Base-by-base conservation (phyloP, 2,113 vertebrate species). In the Pandion haliaetus region DNA sequence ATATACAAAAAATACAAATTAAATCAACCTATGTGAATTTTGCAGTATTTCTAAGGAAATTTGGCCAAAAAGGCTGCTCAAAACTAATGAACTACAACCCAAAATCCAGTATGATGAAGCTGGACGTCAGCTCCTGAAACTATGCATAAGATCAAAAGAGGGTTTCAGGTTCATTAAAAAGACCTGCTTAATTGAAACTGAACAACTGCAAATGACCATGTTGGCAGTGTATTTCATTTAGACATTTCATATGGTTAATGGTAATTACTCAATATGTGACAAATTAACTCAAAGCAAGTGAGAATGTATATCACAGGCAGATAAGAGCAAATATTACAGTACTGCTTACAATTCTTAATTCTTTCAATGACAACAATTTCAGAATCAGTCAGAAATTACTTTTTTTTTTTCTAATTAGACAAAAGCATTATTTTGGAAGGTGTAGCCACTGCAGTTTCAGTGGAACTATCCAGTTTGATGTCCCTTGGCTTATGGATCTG, bases 231-330 rank as follows among this genome's bases (percentile, higher is more conserved):
- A 14, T 14, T 83, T 57, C 76, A 55, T 45, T 57, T 71, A 49
- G 31, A 59, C 29, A 62, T 57, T 88, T 92, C 54, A 55, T 44
- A 69, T 52, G 34, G 44, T 38, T 76, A 72, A 67, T 8, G 49
- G 80, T 80, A 94, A 93, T 97, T 90, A 83, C 0, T 1, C 78
- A 92, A 92, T 65, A 67, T 44, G 72, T 77, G 86, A 93, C 80
- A 96, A 93, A 95, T 94, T 72, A 83, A 72, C 86, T 88, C 19
- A 61, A 73, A 91, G 67, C 58, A 71, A 88, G 36, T 77, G 55
- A 83, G 82, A 80, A 83, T 28, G 3, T 28, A 20, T 32, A 29
- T 77, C 67, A 77, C 66, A 78, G 29, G 38, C 42, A 93, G 83
- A 86, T 65, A 83, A 88, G 79, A 80, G 40, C 49, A 94, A 76